Conservation (phyloP, 1,140 invertebrate genomes). For the Bombus consobrinus region DNA sequence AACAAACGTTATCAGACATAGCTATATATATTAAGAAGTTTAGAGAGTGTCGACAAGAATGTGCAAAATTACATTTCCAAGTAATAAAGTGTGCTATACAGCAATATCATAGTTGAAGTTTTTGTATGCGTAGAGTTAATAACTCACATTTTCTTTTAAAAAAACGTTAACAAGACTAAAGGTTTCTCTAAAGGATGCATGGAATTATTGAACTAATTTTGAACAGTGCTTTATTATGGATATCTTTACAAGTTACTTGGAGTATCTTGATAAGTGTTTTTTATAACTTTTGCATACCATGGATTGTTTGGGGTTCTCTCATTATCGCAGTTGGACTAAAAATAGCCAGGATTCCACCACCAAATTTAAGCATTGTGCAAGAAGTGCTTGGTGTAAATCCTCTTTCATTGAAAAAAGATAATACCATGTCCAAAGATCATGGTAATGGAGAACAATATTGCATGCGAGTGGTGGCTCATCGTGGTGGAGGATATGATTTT, state of each 20-base stretch:
- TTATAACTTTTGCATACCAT: conserved; percentile 73
- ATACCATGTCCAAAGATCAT: conserved; percentile 52
- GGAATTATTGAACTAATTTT: conserved; percentile 64
- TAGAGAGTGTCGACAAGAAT: conserved; percentile 18
- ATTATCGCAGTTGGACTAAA: conserved; percentile 61
- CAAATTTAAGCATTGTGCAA: conserved; percentile 72
- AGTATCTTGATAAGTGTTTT: conserved; percentile 66
- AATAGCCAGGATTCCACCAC: conserved; percentile 73
- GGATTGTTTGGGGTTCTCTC: conserved; percentile 74
- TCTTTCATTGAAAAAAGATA: conserved; percentile 60
- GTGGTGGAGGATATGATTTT: conserved; percentile 88
- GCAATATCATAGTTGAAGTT: conserved; percentile 11
- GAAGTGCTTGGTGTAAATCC: conserved; percentile 81
- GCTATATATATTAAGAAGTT: not conserved
- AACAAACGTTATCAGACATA: conserved; percentile 22
- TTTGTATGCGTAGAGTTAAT: conserved; percentile 28
- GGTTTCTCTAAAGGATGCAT: conserved; percentile 57
- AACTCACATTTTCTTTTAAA: conserved; percentile 17
- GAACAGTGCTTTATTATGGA: conserved; percentile 70
- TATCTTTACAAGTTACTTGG: conserved; percentile 67
- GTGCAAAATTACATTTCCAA: conserved; percentile 25
- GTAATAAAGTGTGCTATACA: conserved; percentile 19
- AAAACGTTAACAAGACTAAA: conserved; percentile 49
- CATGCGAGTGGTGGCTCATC: conserved; percentile 86
- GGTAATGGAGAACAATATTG: conserved; percentile 74